Evolutionary conservation across 2,797 vertebrate species (phyloP), one percentile per base, ranked within the genome.

Genomic region (Leucoraja ocellata): DNA sequence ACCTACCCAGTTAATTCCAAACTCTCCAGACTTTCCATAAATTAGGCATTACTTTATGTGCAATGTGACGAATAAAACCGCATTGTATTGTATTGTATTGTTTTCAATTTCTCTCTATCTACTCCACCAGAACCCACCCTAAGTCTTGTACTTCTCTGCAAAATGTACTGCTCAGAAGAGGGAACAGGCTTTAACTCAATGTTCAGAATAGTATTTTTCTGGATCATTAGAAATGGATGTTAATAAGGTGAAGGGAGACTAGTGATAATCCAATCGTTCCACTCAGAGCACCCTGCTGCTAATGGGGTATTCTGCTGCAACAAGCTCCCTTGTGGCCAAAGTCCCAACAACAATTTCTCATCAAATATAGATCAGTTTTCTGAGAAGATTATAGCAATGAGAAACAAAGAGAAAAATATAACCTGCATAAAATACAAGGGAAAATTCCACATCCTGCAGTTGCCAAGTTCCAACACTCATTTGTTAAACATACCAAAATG

Each of bases 251-350:
- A 54, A 46, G 90, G 46, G 90, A 92, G 71, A 73, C 90, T 9
- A 10, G 46, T 91, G 68, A 54, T 32, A 91, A 54, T 46, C 46
- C 68, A 76, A 76, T 54, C 76, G 36, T 92, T 23, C 71, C 90
- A 92, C 90, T 92, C 71, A 91, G 68, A 39, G 65, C 68, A 73
- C 68, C 88, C 65, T 91, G 88, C 71, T 90, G 63, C 32, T 90
- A 63, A 23, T 46, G 46, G 46, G 46, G 46, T 46, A 11, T 90
- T 68, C 36, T 7, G 86, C 86, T 54, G 71, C 13, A 88, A 46
- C 16, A 74, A 92, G 58, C 71, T 92, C 73, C 39, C 68, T 21
- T 74, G 71, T 54, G 65, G 54, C 90, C 68, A 76, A 74, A 92
- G 39, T 74, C 11, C 13, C 25, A 7, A 25, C 90, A 91, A 63